Evolutionary conservation across 2,797 vertebrate species (phyloP), one percentile per base, ranked within the genome.

Genomic region (Halcyon leucocephala): DNA sequence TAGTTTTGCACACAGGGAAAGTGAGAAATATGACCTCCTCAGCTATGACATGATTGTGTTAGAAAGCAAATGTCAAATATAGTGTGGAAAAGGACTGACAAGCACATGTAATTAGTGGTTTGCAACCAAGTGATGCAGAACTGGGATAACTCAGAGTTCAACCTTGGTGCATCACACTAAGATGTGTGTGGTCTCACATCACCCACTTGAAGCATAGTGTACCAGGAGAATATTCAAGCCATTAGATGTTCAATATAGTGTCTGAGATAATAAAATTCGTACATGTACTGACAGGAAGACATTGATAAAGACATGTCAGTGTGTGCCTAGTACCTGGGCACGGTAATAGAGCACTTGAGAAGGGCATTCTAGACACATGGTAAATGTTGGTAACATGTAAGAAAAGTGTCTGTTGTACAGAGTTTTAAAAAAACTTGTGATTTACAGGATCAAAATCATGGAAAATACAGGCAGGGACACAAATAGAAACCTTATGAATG

Each of bases 21-120:
- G 5, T 13, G 72, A 76, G 57, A 79, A 80, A 7, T 29, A 21
- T 58, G 44, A 66, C 13, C 15, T 62, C 18, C 15, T 67, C 13
- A 26, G 4, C 1, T 64, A 0, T 3, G 4, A 48, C 18, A 4
- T 0, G 0, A 26, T 20, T 74, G 6, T 39, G 14, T 67, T 55
- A 78, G 17, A 41, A 81, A 77, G 22, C 22, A 81, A 42, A n/a
- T 60, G 39, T 35, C 49, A 84, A 31, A 25, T 9, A 26, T 3
- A 17, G 19, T 52, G 22, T 57, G 44, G 42, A 57, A 69, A 65
- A 64, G 11, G 33, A 5, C 10, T 61, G 42, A 54, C 15, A n/a
- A 77, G 10, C 5, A 9, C 18, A 16, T 31, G 7, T 55, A 81
- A 66, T 70, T 88, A 62, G 31, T 9, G 81, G 6, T 10, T 90